Evolutionary conservation across 2,888 invertebrate genomes (phyloP).

Genomic region (Agriopis marginaria): DNA sequence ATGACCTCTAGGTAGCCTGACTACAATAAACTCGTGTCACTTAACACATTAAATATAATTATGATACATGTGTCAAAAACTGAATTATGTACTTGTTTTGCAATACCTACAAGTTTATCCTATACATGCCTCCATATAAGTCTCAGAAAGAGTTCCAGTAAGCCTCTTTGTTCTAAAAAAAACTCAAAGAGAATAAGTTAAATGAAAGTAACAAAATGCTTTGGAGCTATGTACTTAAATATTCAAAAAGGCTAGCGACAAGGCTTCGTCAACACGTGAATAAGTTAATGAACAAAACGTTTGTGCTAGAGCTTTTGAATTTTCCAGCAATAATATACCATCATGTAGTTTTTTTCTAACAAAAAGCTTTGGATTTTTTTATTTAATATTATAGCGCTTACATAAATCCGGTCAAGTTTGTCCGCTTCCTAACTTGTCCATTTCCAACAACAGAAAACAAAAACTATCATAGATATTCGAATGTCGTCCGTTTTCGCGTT

Average conservation of each 20-base stretch:
- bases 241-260: conserved; percentile 19
- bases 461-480: no score
- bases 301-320: conserved; percentile 5
- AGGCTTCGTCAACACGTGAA: conserved; percentile 16
- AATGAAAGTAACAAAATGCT: conserved; percentile 36
- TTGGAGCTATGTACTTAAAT: conserved; percentile 27
- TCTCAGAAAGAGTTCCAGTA: neutral
- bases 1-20: no score
- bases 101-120: neutral
- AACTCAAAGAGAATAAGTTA: conserved; percentile 41
- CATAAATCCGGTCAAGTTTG: no score
- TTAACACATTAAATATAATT: neutral
- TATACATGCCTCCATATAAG: neutral
- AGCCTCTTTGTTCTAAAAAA: conserved; percentile 9
- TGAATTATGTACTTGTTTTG: neutral
- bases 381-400: no score
- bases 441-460: no score
- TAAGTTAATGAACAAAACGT: conserved; percentile 21
- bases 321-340: neutral
- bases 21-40: no score
- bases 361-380: no score
- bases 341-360: no score
- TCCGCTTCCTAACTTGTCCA: no score
- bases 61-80: neutral
- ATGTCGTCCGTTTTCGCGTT: no score